Evolutionary conservation across 2,797 vertebrate species (phyloP).

Genomic region (Coregonus ussuriensis): DNA sequence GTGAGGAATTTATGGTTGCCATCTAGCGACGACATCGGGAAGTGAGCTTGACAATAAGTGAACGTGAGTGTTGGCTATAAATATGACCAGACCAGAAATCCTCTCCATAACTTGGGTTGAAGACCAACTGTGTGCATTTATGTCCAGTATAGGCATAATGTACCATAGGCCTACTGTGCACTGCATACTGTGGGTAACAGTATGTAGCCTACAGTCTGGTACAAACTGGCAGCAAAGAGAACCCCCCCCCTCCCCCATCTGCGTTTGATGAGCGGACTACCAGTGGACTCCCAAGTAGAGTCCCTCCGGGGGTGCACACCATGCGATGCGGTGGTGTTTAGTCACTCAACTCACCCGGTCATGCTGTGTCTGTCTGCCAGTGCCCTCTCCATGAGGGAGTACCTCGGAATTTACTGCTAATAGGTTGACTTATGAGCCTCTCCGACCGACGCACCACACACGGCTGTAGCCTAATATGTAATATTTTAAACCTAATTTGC

Average conservation of each 20-base stretch:
- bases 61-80: not conserved
- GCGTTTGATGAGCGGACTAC: not conserved
- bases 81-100: not conserved
- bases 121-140: not conserved
- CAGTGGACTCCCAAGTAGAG: not conserved
- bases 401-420: not conserved
- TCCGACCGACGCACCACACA: not conserved
- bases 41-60: not conserved
- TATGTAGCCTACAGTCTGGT: not conserved
- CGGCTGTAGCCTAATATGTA: not conserved
- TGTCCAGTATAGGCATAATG: no score
- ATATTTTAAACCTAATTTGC: not conserved
- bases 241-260: not conserved
- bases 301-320: not conserved
- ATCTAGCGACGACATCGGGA: not conserved
- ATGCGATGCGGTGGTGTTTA: not conserved
- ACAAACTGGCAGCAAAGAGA: not conserved
- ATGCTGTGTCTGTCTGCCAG: not conserved
- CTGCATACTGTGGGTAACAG: not conserved
- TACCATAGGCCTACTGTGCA: no score
- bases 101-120: not conserved
- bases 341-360: not conserved
- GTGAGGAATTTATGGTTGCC: not conserved
- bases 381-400: conserved; percentile 1
- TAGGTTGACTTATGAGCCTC: not conserved